These are phyloP conservation scores for Nomada flava DNA, from an alignment of 2,888 invertebrate species.

Conservation along the genomic window DNA sequence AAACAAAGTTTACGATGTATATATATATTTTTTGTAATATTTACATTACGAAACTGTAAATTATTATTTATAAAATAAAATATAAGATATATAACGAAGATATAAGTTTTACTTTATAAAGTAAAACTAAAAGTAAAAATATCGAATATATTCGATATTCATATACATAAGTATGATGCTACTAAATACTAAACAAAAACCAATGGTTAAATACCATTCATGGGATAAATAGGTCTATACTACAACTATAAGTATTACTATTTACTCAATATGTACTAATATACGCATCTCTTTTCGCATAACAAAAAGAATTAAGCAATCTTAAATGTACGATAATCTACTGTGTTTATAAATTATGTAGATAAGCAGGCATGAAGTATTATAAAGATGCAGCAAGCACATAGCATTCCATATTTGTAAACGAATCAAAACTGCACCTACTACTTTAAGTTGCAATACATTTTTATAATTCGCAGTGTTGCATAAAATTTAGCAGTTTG, in stretches of 20 bases:
- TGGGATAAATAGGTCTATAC: background rate
- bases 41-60: conserved; percentile 2
- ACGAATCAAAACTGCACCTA: conserved; percentile 41
- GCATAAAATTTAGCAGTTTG: conserved; percentile 16
- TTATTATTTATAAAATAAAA: conserved; percentile 24
- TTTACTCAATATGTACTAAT: background rate
- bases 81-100: conserved; percentile 10
- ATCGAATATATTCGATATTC: conserved; percentile 6
- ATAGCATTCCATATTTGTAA: conserved; percentile 46
- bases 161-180: conserved; percentile 27
- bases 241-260: conserved; percentile 11
- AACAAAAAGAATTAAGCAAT: conserved; percentile 24
- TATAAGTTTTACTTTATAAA: conserved; percentile 9
- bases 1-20: background rate
- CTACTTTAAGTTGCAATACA: conserved; percentile 29
- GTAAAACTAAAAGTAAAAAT: too few relatives aligned
- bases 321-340: conserved; percentile 25
- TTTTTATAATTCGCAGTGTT: conserved; percentile 35
- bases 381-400: conserved; percentile 53
- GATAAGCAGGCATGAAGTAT: conserved; percentile 56
- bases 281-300: background rate
- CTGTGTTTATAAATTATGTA: conserved; percentile 30
- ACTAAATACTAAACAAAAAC: conserved; percentile 20
- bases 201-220: conserved; percentile 9
- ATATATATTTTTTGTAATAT: conserved; percentile 5